Evolutionary conservation across 2,797 vertebrate genomes (phyloP).

Genomic region (Smutsia gigantea): DNA sequence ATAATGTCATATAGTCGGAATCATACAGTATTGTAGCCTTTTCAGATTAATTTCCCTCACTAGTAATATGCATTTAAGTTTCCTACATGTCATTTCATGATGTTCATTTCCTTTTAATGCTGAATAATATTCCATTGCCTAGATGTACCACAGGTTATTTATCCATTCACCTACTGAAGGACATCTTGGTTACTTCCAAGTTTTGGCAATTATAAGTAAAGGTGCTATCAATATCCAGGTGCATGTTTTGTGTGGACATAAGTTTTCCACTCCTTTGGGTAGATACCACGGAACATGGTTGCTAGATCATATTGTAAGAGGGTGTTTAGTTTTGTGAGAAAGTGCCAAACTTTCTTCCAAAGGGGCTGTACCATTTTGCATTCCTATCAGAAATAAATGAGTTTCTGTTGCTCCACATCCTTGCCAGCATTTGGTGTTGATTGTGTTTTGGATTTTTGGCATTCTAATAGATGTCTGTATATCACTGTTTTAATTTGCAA

Average conservation of each 20-base stretch:
- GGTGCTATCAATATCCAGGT: not conserved
- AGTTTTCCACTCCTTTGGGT: not conserved
- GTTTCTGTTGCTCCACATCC: not conserved
- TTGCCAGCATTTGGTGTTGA: not conserved
- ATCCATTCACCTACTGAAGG: not conserved
- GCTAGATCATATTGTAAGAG: not conserved
- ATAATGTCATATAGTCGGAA: not conserved
- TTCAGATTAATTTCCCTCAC: not conserved
- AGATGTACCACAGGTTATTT: not conserved
- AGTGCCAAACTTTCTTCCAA: not conserved
- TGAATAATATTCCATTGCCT: not conserved
- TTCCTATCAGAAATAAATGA: not conserved
- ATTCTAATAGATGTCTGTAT: not conserved
- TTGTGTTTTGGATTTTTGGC: not conserved
- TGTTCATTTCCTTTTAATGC: not conserved
- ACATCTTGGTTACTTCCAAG: not conserved
- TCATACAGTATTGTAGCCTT: not conserved
- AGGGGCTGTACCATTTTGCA: not conserved
- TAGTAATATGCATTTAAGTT: not conserved
- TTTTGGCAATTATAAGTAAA: conserved; percentile 8
- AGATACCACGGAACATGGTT: not conserved
- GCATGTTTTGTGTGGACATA: not conserved
- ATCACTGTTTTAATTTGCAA: not conserved
- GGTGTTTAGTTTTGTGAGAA: not conserved
- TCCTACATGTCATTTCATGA: not conserved